phyloP scores from a whole-genome alignment of 2,888 invertebrate genomes.

The Malthinus seriepunctatus region DNA sequence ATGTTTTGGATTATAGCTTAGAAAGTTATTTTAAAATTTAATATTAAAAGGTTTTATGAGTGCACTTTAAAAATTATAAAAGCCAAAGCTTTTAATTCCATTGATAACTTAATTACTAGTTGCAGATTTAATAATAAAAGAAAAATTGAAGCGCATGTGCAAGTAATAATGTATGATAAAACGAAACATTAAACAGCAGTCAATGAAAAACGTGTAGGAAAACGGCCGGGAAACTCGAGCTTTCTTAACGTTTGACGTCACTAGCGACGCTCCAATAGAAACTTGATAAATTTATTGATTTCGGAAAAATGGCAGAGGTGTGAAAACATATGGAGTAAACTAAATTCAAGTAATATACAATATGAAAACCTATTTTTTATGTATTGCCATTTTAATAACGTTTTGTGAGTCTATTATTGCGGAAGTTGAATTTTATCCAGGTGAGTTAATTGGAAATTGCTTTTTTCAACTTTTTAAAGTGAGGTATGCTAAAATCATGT shows the following conservation, averaged over 20 bases:
- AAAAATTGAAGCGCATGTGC: slow-evolving; percentile 37
- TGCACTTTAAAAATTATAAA: no score
- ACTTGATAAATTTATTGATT: slow-evolving; percentile 49
- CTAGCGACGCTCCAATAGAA: slow-evolving; percentile 45
- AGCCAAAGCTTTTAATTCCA: not conserved
- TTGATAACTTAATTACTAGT: not conserved
- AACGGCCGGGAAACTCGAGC: slow-evolving; percentile 32
- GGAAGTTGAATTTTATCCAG: slow-evolving; percentile 49
- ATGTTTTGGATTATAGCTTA: no score
- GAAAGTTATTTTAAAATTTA: no score
- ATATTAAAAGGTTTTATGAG: no score
- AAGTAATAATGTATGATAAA: slow-evolving; percentile 22
- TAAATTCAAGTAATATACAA: slow-evolving; percentile 39
- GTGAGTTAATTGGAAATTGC: slow-evolving; percentile 39
- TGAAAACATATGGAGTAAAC: slow-evolving; percentile 53
- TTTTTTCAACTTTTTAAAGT: no score
- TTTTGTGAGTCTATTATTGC: slow-evolving; percentile 46
- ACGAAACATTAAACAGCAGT: slow-evolving; percentile 33
- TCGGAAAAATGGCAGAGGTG: slow-evolving; percentile 49
- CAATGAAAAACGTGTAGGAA: slow-evolving; percentile 32
- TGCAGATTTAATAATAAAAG: not conserved
- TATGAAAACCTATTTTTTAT: slow-evolving; percentile 48
- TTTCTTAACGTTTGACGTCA: slow-evolving; percentile 41
- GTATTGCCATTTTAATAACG: slow-evolving; percentile 45
- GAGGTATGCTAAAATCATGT: no score